These are phyloP conservation scores for Calliphora vicina DNA, from an alignment of 1,140 invertebrate species.

Conservation along the genomic window DNA sequence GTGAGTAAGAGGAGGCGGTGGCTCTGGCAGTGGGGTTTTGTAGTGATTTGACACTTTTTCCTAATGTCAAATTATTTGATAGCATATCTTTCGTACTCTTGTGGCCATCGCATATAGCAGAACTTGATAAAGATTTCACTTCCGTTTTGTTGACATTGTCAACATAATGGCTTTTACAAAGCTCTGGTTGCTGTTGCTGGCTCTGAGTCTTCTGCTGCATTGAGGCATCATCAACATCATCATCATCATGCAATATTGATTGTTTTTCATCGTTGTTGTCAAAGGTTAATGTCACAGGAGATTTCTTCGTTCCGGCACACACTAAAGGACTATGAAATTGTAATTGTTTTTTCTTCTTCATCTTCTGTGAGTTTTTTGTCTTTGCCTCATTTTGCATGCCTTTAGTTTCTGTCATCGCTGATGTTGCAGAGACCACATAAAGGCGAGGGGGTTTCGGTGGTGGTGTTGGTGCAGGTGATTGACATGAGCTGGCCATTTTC, in stretches of 20 bases:
- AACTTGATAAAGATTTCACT: background rate
- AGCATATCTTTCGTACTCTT: background rate
- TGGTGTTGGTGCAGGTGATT: background rate
- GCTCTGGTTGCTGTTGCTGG: background rate
- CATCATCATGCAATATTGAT: background rate
- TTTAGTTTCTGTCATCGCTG: conserved; percentile 22
- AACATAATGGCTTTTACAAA: background rate
- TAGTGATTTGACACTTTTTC: conserved; percentile 1
- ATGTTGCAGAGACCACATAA: background rate
- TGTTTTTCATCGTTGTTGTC: conserved; percentile 23
- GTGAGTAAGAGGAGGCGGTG: background rate
- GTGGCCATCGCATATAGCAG: background rate
- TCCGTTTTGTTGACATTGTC: background rate
- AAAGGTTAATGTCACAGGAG: background rate
- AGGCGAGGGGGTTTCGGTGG: conserved; percentile 53
- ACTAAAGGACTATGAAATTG: conserved; percentile 56
- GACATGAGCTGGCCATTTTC: background rate
- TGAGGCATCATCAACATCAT: background rate
- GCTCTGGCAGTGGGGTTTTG: background rate
- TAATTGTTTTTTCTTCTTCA: conserved; percentile 51
- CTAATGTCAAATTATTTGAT: conserved; percentile 16
- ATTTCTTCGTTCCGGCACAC: background rate
- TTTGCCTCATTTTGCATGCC: background rate
- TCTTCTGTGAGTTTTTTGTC: background rate
- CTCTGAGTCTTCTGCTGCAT: background rate